phyloP scores from a whole-genome alignment of 2,797 vertebrate species.

The Aphelocoma californica region DNA sequence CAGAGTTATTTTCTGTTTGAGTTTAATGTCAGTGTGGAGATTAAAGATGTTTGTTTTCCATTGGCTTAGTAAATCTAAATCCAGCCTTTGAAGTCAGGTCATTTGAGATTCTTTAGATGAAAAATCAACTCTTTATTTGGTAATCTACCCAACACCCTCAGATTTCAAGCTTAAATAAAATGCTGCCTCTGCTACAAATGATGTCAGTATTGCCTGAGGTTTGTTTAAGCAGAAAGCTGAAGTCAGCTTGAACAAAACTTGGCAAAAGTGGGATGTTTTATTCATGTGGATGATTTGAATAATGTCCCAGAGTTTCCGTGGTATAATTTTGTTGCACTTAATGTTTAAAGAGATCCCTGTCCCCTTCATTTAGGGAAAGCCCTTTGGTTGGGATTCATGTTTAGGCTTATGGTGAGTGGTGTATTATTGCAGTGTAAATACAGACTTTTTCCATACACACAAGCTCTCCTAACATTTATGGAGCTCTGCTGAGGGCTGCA shows the following conservation, averaged over 20 bases:
- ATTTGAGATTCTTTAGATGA: slow-evolving; percentile 51
- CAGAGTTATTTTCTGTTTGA: slow-evolving; percentile 39
- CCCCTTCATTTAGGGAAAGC: not conserved
- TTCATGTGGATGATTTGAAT: slow-evolving; percentile 54
- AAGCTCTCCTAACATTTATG: not conserved
- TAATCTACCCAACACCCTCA: slow-evolving; percentile 32
- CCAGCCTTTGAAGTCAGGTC: slow-evolving; percentile 54
- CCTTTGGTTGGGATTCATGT: slow-evolving; percentile 28
- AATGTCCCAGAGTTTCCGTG: slow-evolving; percentile 33
- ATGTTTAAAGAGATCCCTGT: slow-evolving; percentile 15
- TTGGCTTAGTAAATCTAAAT: slow-evolving; percentile 47
- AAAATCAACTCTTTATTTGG: slow-evolving; percentile 52
- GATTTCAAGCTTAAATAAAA: slow-evolving; percentile 55
- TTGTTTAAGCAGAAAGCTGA: slow-evolving; percentile 62
- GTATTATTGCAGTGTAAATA: slow-evolving; percentile 51
- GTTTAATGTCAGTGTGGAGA: slow-evolving; percentile 28
- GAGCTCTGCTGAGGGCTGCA: not conserved
- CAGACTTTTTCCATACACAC: not conserved
- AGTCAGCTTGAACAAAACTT: slow-evolving; percentile 62
- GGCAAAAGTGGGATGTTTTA: slow-evolving; percentile 41
- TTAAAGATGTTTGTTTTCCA: slow-evolving; percentile 60
- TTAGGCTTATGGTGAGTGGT: not conserved
- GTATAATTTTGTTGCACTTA: not conserved
- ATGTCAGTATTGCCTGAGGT: slow-evolving; percentile 47
- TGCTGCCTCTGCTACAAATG: slow-evolving; percentile 29